Evolutionary conservation across 2,113 vertebrate species (phyloP), one percentile per base, ranked within the genome.

Genomic region (Sylvilagus bachmani): DNA sequence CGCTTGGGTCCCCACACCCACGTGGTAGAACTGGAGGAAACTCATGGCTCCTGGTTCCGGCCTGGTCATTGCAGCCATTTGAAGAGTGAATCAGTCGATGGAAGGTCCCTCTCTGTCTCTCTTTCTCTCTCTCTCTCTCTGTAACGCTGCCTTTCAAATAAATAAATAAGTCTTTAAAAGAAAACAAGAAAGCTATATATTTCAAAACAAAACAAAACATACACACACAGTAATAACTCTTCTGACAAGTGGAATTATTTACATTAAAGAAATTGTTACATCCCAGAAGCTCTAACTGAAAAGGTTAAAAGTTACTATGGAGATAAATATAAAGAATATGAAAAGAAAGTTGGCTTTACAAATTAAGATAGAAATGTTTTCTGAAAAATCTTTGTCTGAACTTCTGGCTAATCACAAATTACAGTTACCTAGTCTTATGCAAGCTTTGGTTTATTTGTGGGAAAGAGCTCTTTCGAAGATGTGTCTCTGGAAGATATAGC

Each of bases 221-320:
- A 58, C 17, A 58, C 55, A 58, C 13, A 58, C 55, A 17, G 24
- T 4, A 70, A 71, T 27, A 62, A 83, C 31, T 36, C 61, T n/a
- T 78, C 91, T 93, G 71, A 83, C 1, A 95, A 92, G 22, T 80
- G 9, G 21, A 92, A 44, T n/a, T 79, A 86, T 61, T 67, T 92
- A 25, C 27, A 84, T 74, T 25, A 64, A 67, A 90, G 17, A 33
- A 58, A 87, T 44, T 85, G 84, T 73, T 87, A 87, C 1, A 79
- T 67, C 6, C 19, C 24, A 24, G 49, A 5, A 85, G 67, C 21
- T 80, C 36, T 88, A 91, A 36, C 38, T 75, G n/a, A 49, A 95
- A 70, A 78, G 31, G 3, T 71, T 86, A 86, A 89, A 73, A 64
- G 55, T 61, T 75, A 61, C 13, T 73, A 31, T 10, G 31, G 62